Percentiles rank a stretch among this genome's conserved stretches.
Evolutionary conservation across 2,797 vertebrate species (phyloP).

Genomic region (Numenius phaeopus): DNA sequence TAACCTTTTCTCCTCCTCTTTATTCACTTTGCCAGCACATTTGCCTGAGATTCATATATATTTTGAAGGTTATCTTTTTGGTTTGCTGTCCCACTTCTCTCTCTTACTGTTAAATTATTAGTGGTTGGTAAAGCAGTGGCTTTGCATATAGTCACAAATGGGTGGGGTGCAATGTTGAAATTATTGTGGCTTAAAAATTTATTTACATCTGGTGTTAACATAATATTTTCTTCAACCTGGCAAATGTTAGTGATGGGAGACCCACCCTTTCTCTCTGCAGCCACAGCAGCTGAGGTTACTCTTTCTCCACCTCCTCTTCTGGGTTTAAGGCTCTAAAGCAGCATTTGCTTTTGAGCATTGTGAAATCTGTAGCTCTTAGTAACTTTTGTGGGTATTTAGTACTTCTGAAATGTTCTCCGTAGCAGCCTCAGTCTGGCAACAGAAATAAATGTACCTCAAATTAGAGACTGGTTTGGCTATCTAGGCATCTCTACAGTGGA

Average conservation of each 20-base stretch:
- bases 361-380: not conserved
- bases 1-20: constrained; percentile 13
- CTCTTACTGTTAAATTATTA: not conserved
- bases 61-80: not conserved
- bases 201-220: constrained; percentile 34
- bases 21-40: not conserved
- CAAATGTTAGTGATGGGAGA: not conserved
- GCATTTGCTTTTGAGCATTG: not conserved
- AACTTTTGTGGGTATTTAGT: not conserved
- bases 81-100: not conserved
- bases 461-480: not conserved
- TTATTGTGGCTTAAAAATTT: constrained; percentile 1
- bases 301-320: not conserved
- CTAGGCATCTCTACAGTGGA: not conserved
- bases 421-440: not conserved
- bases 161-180: not conserved
- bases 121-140: not conserved
- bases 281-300: not conserved
- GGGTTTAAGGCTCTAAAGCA: not conserved
- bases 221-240: constrained; percentile 41
- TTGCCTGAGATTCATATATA: not conserved
- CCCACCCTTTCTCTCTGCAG: not conserved
- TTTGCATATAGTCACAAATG: not conserved
- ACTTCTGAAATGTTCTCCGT: not conserved
- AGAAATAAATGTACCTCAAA: not conserved